Evolutionary conservation across 1,140 invertebrate species (phyloP).

Genomic region (Pomacea maculata): DNA sequence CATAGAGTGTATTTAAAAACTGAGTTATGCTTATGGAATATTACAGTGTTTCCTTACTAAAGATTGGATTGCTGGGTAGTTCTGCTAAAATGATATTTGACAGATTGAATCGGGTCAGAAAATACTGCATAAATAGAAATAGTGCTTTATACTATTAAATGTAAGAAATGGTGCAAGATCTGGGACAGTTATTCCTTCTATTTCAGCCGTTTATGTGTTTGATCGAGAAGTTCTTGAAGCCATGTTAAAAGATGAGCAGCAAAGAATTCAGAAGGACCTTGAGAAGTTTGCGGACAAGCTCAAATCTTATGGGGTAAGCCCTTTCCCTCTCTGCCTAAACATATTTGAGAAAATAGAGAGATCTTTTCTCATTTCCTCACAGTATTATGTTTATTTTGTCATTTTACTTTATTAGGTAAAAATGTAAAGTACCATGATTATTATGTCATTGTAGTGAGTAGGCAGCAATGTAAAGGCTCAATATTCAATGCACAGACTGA

Average conservation of each 20-base stretch:
- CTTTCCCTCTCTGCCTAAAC: neutral
- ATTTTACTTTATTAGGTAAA: neutral
- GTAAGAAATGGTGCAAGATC: neutral
- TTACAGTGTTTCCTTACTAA: too few relatives aligned
- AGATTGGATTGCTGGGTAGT: neutral
- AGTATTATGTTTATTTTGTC: neutral
- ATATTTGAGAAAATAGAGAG: too few relatives aligned
- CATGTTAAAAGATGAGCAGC: constrained; percentile 37
- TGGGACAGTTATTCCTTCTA: neutral
- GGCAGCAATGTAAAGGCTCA: neutral
- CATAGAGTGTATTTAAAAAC: too few relatives aligned
- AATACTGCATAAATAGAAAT: neutral
- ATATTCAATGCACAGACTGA: neutral
- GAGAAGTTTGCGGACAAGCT: constrained; percentile 37
- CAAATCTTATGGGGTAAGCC: constrained; percentile 33
- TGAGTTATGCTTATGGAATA: too few relatives aligned
- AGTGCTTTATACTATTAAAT: neutral
- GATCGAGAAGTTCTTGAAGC: constrained; percentile 34
- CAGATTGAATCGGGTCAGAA: neutral
- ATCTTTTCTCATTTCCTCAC: too few relatives aligned
- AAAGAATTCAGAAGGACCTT: constrained; percentile 30
- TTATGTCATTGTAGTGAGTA: neutral
- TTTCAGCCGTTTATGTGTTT: constrained; percentile 39
- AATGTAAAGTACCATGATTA: neutral
- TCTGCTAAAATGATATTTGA: neutral